Evolutionary conservation across 2,797 vertebrate species (phyloP).

Genomic region (Gorsachius magnificus): DNA sequence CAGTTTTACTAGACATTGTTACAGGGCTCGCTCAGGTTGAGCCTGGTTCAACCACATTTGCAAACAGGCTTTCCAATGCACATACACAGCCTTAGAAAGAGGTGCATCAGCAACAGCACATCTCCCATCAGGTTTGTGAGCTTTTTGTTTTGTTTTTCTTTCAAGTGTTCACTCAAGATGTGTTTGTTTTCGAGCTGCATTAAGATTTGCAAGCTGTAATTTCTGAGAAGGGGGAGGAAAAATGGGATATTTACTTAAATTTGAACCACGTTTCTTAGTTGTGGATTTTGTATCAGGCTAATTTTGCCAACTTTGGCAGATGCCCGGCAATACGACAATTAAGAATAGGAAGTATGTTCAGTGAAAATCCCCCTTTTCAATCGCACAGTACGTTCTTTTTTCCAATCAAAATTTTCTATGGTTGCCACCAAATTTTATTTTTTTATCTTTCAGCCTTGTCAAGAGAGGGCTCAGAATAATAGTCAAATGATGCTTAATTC

Average conservation of each 20-base stretch:
- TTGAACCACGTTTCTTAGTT: background rate
- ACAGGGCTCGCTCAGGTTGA: background rate
- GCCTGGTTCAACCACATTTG: background rate
- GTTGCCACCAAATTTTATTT: background rate
- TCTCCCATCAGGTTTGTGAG: background rate
- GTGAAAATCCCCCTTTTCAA: background rate
- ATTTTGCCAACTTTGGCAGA: background rate
- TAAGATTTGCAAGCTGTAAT: background rate
- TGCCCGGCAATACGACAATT: rapidly evolving
- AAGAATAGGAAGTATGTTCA: background rate
- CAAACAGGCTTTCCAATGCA: background rate
- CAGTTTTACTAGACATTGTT: background rate
- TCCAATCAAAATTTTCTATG: background rate
- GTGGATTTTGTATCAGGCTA: background rate
- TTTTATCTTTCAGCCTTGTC: background rate
- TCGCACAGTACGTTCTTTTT: background rate
- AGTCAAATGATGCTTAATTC: background rate
- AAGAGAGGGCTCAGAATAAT: background rate
- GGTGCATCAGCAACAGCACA: background rate
- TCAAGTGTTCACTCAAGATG: background rate
- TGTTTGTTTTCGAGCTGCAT: background rate
- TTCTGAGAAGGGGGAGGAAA: background rate
- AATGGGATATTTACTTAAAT: background rate
- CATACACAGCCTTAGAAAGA: background rate
- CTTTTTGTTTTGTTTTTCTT: background rate